Evolutionary conservation across 2,797 vertebrate genomes (phyloP).

Genomic region (Lepilemur septentrionalis): DNA sequence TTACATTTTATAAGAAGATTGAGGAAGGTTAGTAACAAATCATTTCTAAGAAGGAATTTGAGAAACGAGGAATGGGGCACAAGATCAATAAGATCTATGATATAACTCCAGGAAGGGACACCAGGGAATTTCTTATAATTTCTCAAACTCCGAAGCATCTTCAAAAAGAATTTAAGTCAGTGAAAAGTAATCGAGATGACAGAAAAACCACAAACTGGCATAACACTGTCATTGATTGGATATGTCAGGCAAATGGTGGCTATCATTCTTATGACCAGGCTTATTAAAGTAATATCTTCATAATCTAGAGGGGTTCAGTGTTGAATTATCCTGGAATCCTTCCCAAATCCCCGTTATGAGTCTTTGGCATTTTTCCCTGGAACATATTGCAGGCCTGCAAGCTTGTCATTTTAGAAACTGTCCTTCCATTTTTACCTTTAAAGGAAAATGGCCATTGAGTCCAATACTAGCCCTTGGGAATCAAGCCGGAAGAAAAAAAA

Average conservation of each 20-base stretch:
- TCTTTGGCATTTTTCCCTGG: slow-evolving; percentile 39
- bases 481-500: slow-evolving; percentile 11
- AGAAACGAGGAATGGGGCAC: slow-evolving; percentile 27
- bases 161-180: slow-evolving; percentile 60
- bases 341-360: slow-evolving; percentile 3
- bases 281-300: slow-evolving; percentile 67
- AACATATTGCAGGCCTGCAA: slow-evolving; percentile 17
- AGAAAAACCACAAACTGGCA: slow-evolving; percentile 49
- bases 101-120: slow-evolving; percentile 36
- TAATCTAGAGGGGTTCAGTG: slow-evolving; percentile 43
- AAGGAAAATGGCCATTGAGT: slow-evolving; percentile 23
- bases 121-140: slow-evolving; percentile 51
- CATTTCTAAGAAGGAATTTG: slow-evolving; percentile 65
- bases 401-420: slow-evolving; percentile 46
- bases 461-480: slow-evolving; percentile 22
- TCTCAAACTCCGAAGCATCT: slow-evolving; percentile 51
- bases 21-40: slow-evolving; percentile 61
- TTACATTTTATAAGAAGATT: slow-evolving; percentile 31
- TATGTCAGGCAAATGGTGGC: slow-evolving; percentile 56
- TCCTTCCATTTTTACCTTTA: slow-evolving; percentile 52
- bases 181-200: slow-evolving; percentile 61
- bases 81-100: slow-evolving; percentile 66
- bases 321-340: slow-evolving; percentile 24
- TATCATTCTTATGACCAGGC: slow-evolving; percentile 56
- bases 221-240: slow-evolving; percentile 53